A percentile compares a stretch with the other conserved stretches of the same genome.
phyloP scores from a whole-genome alignment of 2,797 vertebrate genomes.

The Natrix natrix region DNA sequence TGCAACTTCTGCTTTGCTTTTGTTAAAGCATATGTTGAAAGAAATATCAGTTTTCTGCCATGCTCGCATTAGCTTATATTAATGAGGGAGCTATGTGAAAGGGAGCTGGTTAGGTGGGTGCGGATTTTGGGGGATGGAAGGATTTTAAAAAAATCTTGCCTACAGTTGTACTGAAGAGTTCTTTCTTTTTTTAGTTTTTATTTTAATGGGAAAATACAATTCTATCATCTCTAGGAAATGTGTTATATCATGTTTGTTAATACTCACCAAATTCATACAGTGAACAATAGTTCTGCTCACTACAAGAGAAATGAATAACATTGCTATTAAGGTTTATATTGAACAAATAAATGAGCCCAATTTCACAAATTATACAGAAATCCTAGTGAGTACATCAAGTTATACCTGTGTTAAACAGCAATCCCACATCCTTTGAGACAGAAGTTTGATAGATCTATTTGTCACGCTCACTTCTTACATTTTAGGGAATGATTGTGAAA shows the following conservation, averaged over 20 bases:
- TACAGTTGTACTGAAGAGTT: not conserved
- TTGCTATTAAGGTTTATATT: not conserved
- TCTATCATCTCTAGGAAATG: not conserved
- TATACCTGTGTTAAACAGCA: not conserved
- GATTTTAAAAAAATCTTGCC: not conserved
- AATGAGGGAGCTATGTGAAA: not conserved
- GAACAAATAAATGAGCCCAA: not conserved
- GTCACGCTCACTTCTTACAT: not conserved
- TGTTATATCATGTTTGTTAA: not conserved
- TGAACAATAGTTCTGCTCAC: not conserved
- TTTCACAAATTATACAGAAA: conserved; percentile 3
- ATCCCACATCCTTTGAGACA: not conserved
- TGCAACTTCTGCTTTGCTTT: conserved; percentile 23
- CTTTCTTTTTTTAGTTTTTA: not conserved
- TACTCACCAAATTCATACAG: not conserved
- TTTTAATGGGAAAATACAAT: not conserved
- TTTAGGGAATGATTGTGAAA: not conserved
- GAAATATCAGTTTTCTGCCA: conserved; percentile 16
- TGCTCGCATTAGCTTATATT: not conserved
- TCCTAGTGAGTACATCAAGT: not conserved
- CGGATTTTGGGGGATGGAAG: not conserved
- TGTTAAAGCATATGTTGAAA: conserved; percentile 39
- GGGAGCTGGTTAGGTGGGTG: not conserved
- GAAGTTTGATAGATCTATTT: not conserved
- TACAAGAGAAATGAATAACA: not conserved